Percentiles rank a stretch among this genome's conserved stretches.
phyloP scores from a whole-genome alignment of 2,797 vertebrate species.

The Amblyopsis hoosieri region DNA sequence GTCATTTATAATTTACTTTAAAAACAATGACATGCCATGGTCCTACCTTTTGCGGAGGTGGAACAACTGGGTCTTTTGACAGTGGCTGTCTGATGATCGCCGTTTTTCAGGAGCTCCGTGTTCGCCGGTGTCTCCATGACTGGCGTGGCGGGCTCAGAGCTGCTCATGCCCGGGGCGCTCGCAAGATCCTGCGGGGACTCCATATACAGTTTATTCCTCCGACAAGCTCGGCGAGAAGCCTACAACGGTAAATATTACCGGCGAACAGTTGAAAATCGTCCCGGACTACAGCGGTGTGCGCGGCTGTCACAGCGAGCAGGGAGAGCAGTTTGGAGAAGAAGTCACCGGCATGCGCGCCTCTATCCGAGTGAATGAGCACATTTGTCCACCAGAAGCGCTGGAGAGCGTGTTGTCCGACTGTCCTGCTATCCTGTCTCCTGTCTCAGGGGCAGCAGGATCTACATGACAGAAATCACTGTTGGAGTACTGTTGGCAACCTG shows the following conservation, averaged over 20 bases:
- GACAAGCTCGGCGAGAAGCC: neutral
- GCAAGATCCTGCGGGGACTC: constrained; percentile 79
- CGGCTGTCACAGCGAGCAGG: constrained; percentile 32
- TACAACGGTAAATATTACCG: neutral
- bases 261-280: neutral
- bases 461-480: no score
- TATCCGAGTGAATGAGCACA: constrained; percentile 53
- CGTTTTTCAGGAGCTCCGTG: constrained; percentile 74
- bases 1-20: neutral
- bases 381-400: constrained; percentile 81
- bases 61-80: constrained; percentile 78
- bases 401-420: constrained; percentile 51
- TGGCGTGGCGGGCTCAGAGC: constrained; percentile 74
- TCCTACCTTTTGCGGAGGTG: constrained; percentile 77
- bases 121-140: constrained; percentile 74
- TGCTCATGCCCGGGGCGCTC: constrained; percentile 78
- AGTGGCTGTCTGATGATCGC: constrained; percentile 64
- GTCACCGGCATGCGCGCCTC: constrained; percentile 55
- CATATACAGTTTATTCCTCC: constrained; percentile 40
- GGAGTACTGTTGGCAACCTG: no score
- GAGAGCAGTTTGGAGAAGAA: constrained; percentile 69
- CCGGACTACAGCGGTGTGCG: neutral
- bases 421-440: no score
- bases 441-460: no score
- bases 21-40: neutral